Base-by-base conservation (phyloP, 2,113 vertebrate species). In the Pseudonaja textilis region DNA sequence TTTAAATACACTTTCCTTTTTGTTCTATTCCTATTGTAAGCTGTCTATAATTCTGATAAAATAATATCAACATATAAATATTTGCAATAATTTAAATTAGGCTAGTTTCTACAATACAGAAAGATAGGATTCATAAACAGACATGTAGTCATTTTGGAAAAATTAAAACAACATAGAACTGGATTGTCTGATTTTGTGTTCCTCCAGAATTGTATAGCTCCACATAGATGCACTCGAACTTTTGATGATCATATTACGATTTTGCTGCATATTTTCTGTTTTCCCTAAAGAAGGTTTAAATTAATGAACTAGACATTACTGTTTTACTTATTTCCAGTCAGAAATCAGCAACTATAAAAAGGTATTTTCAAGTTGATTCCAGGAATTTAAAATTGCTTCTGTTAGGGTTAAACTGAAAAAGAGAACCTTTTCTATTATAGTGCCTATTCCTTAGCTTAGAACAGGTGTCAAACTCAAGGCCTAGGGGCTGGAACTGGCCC, bases 401-500 rank as follows among this genome's bases (percentile, higher is more conserved):
- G 16, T 88, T 85, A n/a, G 90, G 93, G 86, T 95, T 90, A 89
- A 90, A 81, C 2, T 39, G n/a, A 20, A 18, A 39, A 39, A 39
- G 16, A 81, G 6, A 39, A 18, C 2, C 18, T 81, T 81, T 39
- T 81, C 34, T 81, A 7, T 22, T 9, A 34, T 2, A 39, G 34
- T 18, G 2, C 34, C 18, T 81, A 39, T 2, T 81, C 18, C 8
- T 61, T 59, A 23, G 47, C 47, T 47, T 47, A 47, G 47, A 47
- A 47, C 47, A 47, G 6, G 47, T 47, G 47, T 47, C 47, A 47
- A 47, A 47, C 47, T 47, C 47, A 47, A 47, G 7, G 47, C 47
- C 47, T 1, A 5, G 47, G 47, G 7, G 6, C 47, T 47, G 5
- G 47, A 47, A 47, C 47, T 8, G 47, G 47, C 6, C 47, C 47